Conservation (phyloP, 2,888 invertebrate genomes). For the Chirona hameri region DNA sequence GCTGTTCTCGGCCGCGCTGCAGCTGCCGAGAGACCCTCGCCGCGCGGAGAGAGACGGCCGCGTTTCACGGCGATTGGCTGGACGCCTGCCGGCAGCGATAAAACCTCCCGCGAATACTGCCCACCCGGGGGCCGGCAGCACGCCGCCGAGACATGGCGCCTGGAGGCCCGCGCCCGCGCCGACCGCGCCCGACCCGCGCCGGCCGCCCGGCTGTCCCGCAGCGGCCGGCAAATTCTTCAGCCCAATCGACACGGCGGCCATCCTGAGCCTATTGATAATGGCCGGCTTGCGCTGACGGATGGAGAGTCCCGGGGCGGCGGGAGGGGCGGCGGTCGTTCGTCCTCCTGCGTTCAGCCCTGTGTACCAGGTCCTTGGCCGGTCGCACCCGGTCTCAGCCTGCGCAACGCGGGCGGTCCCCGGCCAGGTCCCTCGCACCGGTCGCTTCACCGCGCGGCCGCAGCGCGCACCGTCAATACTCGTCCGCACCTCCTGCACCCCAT, state of each 20-base stretch:
- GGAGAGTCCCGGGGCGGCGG: neutral
- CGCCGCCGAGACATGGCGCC: neutral
- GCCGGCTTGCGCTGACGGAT: neutral
- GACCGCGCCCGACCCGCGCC: neutral
- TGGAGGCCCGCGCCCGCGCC: neutral
- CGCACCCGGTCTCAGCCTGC: neutral
- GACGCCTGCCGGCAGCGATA: neutral
- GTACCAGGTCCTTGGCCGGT: too few relatives aligned
- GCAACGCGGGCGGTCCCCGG: neutral
- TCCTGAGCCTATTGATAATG: neutral
- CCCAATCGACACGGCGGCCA: constrained; percentile 14
- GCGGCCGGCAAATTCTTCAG: neutral
- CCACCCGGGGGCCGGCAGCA: neutral
- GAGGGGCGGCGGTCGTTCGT: too few relatives aligned
- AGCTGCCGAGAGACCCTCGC: neutral
- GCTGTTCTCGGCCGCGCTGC: neutral
- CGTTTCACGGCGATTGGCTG: neutral
- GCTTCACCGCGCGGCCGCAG: neutral
- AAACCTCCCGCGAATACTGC: neutral
- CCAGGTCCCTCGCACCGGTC: neutral
- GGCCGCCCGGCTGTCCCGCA: neutral
- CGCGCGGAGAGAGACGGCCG: neutral
- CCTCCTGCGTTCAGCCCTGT: too few relatives aligned
- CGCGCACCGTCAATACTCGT: neutral
- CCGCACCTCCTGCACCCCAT: constrained; percentile 1